Evolutionary conservation across 2,113 vertebrate species (phyloP).

Genomic region (Noctilio leporinus): DNA sequence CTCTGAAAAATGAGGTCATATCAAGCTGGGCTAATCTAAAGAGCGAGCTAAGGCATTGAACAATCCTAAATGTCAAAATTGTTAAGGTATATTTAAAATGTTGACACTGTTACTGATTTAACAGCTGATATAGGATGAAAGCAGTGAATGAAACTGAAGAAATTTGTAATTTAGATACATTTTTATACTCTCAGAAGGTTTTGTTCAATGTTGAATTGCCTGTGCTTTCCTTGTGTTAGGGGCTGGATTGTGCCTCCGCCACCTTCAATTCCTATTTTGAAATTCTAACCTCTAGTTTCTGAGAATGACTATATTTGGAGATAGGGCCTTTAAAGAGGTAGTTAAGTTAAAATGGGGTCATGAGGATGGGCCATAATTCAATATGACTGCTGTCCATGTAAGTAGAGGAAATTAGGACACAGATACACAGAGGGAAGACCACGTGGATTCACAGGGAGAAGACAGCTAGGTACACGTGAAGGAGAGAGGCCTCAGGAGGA

Average conservation of each 20-base stretch:
- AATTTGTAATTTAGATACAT: neutral
- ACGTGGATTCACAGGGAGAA: neutral
- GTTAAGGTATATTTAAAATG: constrained; percentile 46
- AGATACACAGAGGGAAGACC: neutral
- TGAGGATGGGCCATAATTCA: neutral
- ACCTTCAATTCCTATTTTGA: neutral
- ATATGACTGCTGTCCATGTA: neutral
- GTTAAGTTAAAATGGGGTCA: constrained; percentile 19
- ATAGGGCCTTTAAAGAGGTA: neutral
- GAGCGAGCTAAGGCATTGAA: neutral
- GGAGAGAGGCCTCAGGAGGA: neutral
- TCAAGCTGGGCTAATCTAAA: constrained; percentile 34
- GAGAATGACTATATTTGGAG: constrained; percentile 3
- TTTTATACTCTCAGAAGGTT: neutral
- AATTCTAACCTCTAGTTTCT: neutral
- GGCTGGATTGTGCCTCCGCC: neutral
- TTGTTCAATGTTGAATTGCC: neutral
- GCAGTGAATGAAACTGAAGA: neutral
- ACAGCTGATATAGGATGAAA: constrained; percentile 10
- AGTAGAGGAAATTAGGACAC: neutral
- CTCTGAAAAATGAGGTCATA: neutral
- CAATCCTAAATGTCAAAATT: constrained; percentile 23
- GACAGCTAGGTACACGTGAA: neutral
- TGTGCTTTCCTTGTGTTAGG: neutral
- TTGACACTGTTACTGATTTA: constrained; percentile 4